Base-by-base conservation (phyloP, 2,888 invertebrate species). In the Bellardia pandia region DNA sequence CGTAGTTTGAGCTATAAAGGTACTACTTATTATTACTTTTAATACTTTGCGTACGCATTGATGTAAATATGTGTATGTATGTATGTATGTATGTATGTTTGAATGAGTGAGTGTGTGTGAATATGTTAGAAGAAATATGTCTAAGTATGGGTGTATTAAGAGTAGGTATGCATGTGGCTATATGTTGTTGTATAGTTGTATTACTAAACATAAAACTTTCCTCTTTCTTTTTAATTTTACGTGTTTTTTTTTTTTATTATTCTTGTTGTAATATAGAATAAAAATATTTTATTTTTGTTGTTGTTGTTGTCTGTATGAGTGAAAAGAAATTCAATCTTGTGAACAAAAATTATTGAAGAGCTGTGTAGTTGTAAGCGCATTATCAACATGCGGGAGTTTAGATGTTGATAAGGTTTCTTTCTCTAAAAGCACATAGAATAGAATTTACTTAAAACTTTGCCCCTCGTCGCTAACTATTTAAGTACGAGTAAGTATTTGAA, bases 21-120 rank as follows among this genome's bases (percentile, higher is more conserved):
- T 90, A 92, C 85, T 85, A 82, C 91, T 92, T 91, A 91, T 91
- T 92, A 92, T 92, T 92, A 92, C 91, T 91, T 92, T 92, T 92
- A 92, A 92, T 92, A 91, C 91, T 86, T 88, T 89, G 85, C 82
- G 76, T 87, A 88, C 86, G 85, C 86, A 88, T 85, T 74, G 80
- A 13, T 71, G 64, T 64, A 51, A 23, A 23, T 23, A 0, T 23
- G 23, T 23, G 23, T 78, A n/a, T n/a, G n/a, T 33, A 33, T 33
- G 33, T 37, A 37, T 37, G 5, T 37, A n/a, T n/a, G n/a, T 33
- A 33, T 33, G 33, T 37, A 37, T 37, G 5, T 37, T 3, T 37
- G 37, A 37, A 37, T 37, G 37, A 6, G 37, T 78, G n/a, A 11
- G 11, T 60, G 80, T 42, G 14, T 68, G 60, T 68, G 33, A 78